These are phyloP conservation scores for Rhabditophanes sp. DNA, from an alignment of 2,888 invertebrate genomes.

Conservation along the genomic window DNA sequence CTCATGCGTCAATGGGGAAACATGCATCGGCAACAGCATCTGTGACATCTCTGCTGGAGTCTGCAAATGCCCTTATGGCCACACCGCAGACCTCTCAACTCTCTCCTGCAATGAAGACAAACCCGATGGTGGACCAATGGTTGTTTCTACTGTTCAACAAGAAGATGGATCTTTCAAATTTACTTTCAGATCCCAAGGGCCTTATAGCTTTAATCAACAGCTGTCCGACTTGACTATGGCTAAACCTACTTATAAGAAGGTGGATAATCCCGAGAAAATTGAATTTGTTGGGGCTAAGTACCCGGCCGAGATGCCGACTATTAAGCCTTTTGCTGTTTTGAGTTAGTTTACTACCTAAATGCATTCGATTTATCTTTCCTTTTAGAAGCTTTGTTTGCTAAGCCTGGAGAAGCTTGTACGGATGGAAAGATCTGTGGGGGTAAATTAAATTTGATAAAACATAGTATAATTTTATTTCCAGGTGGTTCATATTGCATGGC, in stretches of 20 bases:
- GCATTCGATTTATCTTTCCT: conserved; percentile 4
- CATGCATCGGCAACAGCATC: conserved; percentile 41
- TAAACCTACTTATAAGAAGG: conserved; percentile 4
- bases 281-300: conserved; percentile 5
- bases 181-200: neutral
- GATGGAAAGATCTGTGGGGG: conserved; percentile 33
- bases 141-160: conserved; percentile 7
- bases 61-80: conserved; percentile 39
- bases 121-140: neutral
- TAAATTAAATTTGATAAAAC: too few relatives aligned
- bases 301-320: conserved; percentile 7
- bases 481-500: conserved; percentile 35
- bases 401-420: conserved; percentile 33
- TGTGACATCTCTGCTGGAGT: conserved; percentile 28
- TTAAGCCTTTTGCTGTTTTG: conserved; percentile 5
- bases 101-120: conserved; percentile 21
- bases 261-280: conserved; percentile 1
- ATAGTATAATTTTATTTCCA: too few relatives aligned
- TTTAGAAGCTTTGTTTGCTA: conserved; percentile 6
- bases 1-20: conserved; percentile 36
- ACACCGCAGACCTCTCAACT: conserved; percentile 33
- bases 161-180: conserved; percentile 3
- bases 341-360: conserved; percentile 6
- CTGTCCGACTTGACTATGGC: conserved; percentile 2
- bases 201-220: neutral